A percentile compares a stretch with the other conserved stretches of the same genome.
phyloP scores from a whole-genome alignment of 2,888 invertebrate genomes.

The Patella depressa region DNA sequence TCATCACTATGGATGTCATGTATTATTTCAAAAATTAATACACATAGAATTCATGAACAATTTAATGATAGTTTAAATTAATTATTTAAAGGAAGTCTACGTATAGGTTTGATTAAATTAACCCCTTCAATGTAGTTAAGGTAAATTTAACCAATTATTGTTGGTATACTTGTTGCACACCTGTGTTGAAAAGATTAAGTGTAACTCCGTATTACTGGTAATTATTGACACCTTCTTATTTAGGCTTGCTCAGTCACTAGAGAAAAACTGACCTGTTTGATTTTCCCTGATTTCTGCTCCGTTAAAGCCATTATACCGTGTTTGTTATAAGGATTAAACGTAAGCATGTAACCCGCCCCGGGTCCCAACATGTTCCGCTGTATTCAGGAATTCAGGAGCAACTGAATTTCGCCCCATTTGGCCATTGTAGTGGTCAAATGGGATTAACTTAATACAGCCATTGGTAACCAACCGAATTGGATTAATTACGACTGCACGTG shows the following conservation, averaged over 20 bases:
- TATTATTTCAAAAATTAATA: too few relatives aligned
- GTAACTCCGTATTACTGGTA: neutral
- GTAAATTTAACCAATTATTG: too few relatives aligned
- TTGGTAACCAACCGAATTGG: neutral
- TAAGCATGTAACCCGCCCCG: slow-evolving; percentile 7
- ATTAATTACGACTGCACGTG: slow-evolving; percentile 5
- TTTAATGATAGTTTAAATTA: too few relatives aligned
- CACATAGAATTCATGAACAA: too few relatives aligned
- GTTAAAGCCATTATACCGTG: slow-evolving; percentile 4
- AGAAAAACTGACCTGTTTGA: neutral
- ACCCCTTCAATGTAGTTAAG: too few relatives aligned
- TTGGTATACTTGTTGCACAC: neutral
- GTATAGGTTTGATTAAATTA: too few relatives aligned
- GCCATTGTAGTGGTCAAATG: neutral
- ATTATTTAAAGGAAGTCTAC: too few relatives aligned
- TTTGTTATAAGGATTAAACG: slow-evolving; percentile 1
- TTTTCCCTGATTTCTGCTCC: neutral
- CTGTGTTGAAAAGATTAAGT: slow-evolving; percentile 4
- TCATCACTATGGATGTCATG: too few relatives aligned
- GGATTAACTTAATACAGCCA: neutral
- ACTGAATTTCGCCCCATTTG: neutral
- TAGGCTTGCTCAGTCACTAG: neutral
- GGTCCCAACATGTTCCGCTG: neutral
- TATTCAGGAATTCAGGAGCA: too few relatives aligned
- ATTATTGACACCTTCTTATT: slow-evolving; percentile 7